phyloP scores from a whole-genome alignment of 2,888 invertebrate species.

The Morinoia aosen region DNA sequence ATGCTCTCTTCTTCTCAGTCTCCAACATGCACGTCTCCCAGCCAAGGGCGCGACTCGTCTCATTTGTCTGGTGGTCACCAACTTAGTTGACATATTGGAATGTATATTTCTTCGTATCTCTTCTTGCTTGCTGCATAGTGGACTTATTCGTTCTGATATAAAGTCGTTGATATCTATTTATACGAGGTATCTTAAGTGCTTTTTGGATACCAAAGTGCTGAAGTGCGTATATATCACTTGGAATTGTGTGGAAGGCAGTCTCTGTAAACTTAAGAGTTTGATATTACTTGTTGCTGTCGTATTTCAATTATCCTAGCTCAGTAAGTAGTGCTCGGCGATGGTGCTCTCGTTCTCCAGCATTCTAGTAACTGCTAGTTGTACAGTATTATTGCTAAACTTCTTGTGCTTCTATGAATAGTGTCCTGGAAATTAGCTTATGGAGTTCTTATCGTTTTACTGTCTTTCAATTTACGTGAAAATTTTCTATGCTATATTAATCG shows the following conservation, averaged over 20 bases:
- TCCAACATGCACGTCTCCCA: neutral
- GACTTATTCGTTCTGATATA: neutral
- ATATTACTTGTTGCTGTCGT: neutral
- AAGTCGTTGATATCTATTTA: neutral
- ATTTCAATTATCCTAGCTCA: neutral
- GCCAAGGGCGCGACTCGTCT: neutral
- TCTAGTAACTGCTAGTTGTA: neutral
- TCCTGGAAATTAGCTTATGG: neutral
- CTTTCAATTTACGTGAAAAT: neutral
- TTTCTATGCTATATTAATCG: neutral
- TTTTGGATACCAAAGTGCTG: neutral
- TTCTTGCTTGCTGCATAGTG: neutral
- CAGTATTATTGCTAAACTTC: neutral
- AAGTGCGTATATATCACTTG: neutral
- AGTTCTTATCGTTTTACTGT: neutral
- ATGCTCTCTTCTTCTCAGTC: neutral
- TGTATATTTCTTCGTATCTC: neutral
- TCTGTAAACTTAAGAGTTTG: neutral
- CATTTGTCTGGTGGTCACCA: neutral
- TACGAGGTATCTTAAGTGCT: neutral
- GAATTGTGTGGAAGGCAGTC: neutral
- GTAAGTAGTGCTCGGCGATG: neutral
- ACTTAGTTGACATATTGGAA: neutral
- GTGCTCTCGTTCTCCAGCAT: constrained; percentile 1
- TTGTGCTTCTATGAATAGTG: neutral